Conservation (phyloP, 2,797 vertebrate genomes). For the Gymnocypris eckloni region DNA sequence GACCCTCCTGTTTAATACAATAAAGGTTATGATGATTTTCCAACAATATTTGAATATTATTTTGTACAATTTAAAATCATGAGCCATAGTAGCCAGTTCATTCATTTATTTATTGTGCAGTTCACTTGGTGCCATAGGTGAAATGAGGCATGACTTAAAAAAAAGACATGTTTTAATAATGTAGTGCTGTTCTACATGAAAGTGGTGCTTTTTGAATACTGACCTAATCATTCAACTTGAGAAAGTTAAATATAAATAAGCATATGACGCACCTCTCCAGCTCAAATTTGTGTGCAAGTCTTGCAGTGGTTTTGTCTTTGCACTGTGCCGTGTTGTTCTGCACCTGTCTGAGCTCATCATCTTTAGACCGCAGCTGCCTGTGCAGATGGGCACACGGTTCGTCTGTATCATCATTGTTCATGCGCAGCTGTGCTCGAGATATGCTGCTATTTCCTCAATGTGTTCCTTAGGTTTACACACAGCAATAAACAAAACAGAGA, state of each 20-base stretch:
- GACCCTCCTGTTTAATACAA: constrained; percentile 67
- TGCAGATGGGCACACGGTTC: constrained; percentile 64
- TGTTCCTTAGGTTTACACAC: constrained; percentile 74
- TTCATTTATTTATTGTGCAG: not conserved
- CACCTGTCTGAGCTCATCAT: constrained; percentile 73
- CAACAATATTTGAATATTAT: not conserved
- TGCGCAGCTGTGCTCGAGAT: constrained; percentile 63
- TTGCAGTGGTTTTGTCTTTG: constrained; percentile 74
- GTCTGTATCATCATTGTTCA: constrained; percentile 55
- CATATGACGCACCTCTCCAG: constrained; percentile 74
- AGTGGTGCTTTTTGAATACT: not conserved
- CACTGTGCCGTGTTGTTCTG: constrained; percentile 76
- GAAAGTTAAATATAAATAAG: not conserved
- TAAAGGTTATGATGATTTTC: not conserved
- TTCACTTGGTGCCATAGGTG: not conserved
- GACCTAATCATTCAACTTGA: constrained; percentile 1
- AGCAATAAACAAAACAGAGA: constrained; percentile 9
- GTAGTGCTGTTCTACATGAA: not conserved
- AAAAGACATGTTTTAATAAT: not conserved
- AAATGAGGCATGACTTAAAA: not conserved
- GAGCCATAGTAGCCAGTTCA: not conserved
- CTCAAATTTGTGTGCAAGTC: constrained; percentile 75
- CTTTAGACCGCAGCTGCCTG: constrained; percentile 76
- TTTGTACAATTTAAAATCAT: not conserved
- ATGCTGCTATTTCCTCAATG: constrained; percentile 78